Evolutionary conservation across 2,888 invertebrate genomes (phyloP).

Genomic region (Xylophagus ater): DNA sequence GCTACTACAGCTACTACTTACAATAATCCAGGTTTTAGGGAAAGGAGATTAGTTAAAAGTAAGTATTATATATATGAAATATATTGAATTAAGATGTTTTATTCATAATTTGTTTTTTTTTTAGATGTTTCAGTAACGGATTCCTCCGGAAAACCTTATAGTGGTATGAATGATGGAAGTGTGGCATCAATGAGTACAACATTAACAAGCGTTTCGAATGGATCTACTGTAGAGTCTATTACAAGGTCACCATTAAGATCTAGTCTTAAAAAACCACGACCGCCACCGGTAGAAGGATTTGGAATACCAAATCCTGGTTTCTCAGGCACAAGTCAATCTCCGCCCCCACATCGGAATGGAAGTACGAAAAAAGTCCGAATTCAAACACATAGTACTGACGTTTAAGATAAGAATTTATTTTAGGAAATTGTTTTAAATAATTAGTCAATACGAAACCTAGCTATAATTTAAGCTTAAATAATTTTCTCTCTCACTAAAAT

Average conservation of each 20-base stretch:
- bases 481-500: too few relatives aligned
- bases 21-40: slow-evolving; percentile 78
- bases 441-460: too few relatives aligned
- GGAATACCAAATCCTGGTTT: slow-evolving; percentile 77
- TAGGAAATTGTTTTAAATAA: too few relatives aligned
- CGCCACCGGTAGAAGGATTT: slow-evolving; percentile 45
- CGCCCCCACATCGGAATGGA: slow-evolving; percentile 70
- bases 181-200: slow-evolving; percentile 64
- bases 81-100: too few relatives aligned
- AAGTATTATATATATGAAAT: too few relatives aligned
- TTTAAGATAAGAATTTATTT: slow-evolving; percentile 47
- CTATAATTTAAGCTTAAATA: too few relatives aligned
- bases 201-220: slow-evolving; percentile 51
- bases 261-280: slow-evolving; percentile 69
- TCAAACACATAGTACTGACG: slow-evolving; percentile 85
- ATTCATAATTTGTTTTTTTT: slow-evolving; percentile 8
- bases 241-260: slow-evolving; percentile 61
- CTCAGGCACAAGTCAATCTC: slow-evolving; percentile 64
- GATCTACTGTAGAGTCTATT: slow-evolving; percentile 39
- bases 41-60: slow-evolving; percentile 46
- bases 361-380: slow-evolving; percentile 86
- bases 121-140: slow-evolving; percentile 75
- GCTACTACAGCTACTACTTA: slow-evolving; percentile 59
- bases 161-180: slow-evolving; percentile 51
- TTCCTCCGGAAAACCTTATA: slow-evolving; percentile 74